phyloP scores from a whole-genome alignment of 2,888 invertebrate species.

The Hololepta plana region DNA sequence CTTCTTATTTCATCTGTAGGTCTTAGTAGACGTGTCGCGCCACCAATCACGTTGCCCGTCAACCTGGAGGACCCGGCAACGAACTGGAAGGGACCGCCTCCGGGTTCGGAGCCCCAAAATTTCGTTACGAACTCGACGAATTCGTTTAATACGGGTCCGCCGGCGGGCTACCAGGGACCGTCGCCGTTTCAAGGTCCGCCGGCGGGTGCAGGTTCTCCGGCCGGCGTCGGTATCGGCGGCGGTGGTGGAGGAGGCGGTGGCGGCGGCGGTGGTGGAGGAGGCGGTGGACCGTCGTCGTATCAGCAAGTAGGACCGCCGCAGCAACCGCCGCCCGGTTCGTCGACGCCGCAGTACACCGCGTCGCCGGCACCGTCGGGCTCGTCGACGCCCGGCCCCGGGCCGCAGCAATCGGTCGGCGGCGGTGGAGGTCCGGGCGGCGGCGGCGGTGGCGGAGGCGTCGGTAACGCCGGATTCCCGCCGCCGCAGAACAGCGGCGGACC shows the following conservation, averaged over 20 bases:
- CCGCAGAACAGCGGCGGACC: conserved; percentile 42
- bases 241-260: conserved; percentile 9
- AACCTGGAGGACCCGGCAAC: conserved; percentile 57
- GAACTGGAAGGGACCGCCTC: conserved; percentile 61
- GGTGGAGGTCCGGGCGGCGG: conserved; percentile 17
- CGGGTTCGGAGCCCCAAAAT: conserved; percentile 45
- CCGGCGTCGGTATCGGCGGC: conserved; percentile 9
- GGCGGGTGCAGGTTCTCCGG: conserved; percentile 54
- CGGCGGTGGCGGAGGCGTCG: conserved; percentile 26
- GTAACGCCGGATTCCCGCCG: conserved; percentile 33
- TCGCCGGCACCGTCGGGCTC: conserved; percentile 70
- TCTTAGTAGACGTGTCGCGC: conserved; percentile 65
- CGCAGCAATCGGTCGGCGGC: conserved; percentile 31
- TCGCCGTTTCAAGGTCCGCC: conserved; percentile 48
- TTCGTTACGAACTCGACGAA: conserved; percentile 43
- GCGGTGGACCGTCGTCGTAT: conserved; percentile 26
- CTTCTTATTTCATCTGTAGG: conserved; percentile 32
- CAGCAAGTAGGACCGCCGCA: no score
- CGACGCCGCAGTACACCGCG: conserved; percentile 68
- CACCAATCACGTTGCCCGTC: conserved; percentile 47
- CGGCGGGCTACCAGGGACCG: conserved; percentile 21
- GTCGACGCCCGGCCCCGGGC: conserved; percentile 62
- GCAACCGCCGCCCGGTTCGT: conserved; percentile 48
- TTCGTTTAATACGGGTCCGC: conserved; percentile 40
- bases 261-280: conserved; percentile 30